phyloP scores from a whole-genome alignment of 2,797 vertebrate species.

The Cirrhinus mrigala region DNA sequence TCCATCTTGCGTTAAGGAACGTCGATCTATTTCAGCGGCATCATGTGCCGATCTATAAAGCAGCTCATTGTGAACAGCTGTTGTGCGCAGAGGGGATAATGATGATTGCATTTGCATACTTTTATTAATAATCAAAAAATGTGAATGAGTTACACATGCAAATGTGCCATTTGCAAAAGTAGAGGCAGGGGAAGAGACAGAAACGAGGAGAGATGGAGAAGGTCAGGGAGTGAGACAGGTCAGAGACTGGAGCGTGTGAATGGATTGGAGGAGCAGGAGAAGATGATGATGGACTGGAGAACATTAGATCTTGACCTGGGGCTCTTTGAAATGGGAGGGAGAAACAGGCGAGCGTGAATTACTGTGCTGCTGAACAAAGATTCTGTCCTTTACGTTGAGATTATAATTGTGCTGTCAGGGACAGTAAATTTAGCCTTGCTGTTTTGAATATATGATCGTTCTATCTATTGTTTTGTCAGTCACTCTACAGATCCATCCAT shows the following conservation, averaged over 20 bases:
- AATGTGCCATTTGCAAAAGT: constrained; percentile 70
- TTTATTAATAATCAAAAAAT: constrained; percentile 69
- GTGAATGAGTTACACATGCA: constrained; percentile 71
- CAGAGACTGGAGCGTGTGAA: neutral
- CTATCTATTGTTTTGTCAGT: too few species aligned
- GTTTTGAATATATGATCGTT: neutral
- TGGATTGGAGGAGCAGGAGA: neutral
- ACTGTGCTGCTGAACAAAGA: neutral
- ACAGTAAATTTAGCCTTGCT: neutral
- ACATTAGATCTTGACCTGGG: constrained; percentile 27
- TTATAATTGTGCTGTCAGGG: neutral
- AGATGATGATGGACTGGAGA: constrained; percentile 23
- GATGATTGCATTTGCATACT: constrained; percentile 74
- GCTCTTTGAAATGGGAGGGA: neutral
- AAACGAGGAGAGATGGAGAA: neutral
- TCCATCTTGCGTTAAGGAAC: neutral
- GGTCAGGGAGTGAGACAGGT: constrained; percentile 25
- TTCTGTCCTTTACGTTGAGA: neutral
- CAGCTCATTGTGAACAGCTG: constrained; percentile 72
- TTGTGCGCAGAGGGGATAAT: constrained; percentile 64
- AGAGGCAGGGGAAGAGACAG: constrained; percentile 37
- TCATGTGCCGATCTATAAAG: constrained; percentile 73
- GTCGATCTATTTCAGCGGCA: constrained; percentile 18
- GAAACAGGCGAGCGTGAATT: neutral
- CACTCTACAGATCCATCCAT: neutral